Percentiles rank a stretch among this genome's conserved stretches.
Evolutionary conservation across 2,888 invertebrate species (phyloP).

Genomic region (Dicycla oo): DNA sequence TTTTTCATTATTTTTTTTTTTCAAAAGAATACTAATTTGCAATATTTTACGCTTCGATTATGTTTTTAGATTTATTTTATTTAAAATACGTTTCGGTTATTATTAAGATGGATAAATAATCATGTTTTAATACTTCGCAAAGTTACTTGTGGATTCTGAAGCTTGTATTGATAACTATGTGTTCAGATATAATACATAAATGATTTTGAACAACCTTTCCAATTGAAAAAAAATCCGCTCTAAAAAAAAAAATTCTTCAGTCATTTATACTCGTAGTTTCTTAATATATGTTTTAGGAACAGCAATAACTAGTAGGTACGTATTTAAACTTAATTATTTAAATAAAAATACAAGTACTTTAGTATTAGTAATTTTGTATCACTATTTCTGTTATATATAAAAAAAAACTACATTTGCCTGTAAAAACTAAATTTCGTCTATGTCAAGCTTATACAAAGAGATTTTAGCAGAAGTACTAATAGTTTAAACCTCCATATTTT

Average conservation of each 20-base stretch:
- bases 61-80: constrained; percentile 58
- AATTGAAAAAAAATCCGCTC: not conserved
- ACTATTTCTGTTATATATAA: not conserved
- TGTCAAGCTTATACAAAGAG: constrained; percentile 4
- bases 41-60: constrained; percentile 60
- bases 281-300: not conserved
- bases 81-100: constrained; percentile 39
- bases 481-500: not conserved
- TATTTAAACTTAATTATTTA: constrained; percentile 52
- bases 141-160: constrained; percentile 9
- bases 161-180: not conserved
- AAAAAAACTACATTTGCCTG: too few species aligned
- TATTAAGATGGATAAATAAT: constrained; percentile 37
- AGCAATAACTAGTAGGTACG: constrained; percentile 16
- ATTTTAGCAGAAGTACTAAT: not conserved
- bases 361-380: constrained; percentile 49
- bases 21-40: constrained; percentile 25
- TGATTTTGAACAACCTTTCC: too few species aligned
- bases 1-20: constrained; percentile 21
- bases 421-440: constrained; percentile 1
- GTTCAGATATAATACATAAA: too few species aligned
- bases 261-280: not conserved
- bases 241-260: not conserved
- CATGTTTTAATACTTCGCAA: constrained; percentile 40
- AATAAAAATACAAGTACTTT: constrained; percentile 45